Evolutionary conservation across 2,113 vertebrate species (phyloP).

Genomic region (Chrysochloris asiatica): DNA sequence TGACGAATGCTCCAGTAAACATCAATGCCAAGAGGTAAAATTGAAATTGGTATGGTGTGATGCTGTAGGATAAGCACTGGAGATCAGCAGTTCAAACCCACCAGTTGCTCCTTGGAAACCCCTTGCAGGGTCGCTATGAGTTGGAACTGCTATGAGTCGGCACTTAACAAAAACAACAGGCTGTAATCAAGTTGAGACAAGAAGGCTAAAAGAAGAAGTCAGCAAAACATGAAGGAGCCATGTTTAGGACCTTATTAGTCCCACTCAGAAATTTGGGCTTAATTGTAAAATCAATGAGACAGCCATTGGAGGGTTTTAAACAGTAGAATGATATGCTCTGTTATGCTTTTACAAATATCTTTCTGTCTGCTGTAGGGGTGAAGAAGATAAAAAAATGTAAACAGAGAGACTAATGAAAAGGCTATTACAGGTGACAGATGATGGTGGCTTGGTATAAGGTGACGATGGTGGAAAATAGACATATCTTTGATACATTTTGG

Average conservation of each 20-base stretch:
- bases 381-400: conserved; percentile 13
- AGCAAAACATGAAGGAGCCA: no score
- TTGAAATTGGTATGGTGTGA: not conserved
- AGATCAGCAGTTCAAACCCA: no score
- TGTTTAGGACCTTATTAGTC: not conserved
- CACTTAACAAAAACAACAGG: no score
- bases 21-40: not conserved
- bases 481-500: not conserved
- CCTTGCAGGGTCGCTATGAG: no score
- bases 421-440: not conserved
- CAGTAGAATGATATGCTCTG: not conserved
- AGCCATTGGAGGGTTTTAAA: not conserved
- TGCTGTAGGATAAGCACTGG: no score
- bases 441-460: not conserved
- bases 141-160: no score
- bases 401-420: not conserved
- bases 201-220: not conserved
- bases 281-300: conserved; percentile 17
- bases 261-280: not conserved
- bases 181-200: not conserved
- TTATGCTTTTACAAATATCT: not conserved
- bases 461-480: not conserved
- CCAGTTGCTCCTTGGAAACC: no score
- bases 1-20: not conserved
- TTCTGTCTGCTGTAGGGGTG: not conserved